These are phyloP conservation scores for Polydrusus pterygomalis DNA, from an alignment of 2,888 invertebrate genomes.

Conservation along the genomic window DNA sequence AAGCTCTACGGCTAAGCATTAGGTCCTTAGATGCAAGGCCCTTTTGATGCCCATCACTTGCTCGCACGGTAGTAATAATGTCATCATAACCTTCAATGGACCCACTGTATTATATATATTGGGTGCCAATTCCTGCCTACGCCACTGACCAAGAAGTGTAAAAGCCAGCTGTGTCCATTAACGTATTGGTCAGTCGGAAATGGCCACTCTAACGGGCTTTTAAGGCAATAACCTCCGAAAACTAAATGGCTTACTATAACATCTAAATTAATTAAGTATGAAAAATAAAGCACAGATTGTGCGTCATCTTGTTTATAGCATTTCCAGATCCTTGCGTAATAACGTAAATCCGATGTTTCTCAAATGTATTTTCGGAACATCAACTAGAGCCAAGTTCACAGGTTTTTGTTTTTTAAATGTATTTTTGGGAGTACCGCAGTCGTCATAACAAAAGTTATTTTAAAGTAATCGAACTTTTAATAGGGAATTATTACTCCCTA, in stretches of 20 bases:
- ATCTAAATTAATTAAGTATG: constrained; percentile 25
- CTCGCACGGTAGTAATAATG: too few relatives aligned
- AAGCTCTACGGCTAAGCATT: too few relatives aligned
- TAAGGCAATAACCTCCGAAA: constrained; percentile 25
- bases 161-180: neutral
- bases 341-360: constrained; percentile 27
- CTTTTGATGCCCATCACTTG: too few relatives aligned
- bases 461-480: too few relatives aligned
- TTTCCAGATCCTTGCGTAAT: constrained; percentile 40
- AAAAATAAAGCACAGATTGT: constrained; percentile 36
- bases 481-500: neutral
- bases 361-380: constrained; percentile 39
- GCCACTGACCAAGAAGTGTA: neutral
- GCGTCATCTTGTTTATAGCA: constrained; percentile 36
- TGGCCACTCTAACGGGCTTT: constrained; percentile 20
- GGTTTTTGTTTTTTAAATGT: constrained; percentile 30
- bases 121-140: neutral
- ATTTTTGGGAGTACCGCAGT: constrained; percentile 2
- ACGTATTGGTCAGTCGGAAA: neutral
- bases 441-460: neutral
- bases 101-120: too few relatives aligned
- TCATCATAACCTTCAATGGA: too few relatives aligned
- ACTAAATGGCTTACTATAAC: constrained; percentile 12
- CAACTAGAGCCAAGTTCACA: constrained; percentile 49
- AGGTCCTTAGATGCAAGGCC: too few relatives aligned